These are phyloP conservation scores for Caenorhabditis latens DNA, from an alignment of 1,140 invertebrate species.

Conservation along the genomic window DNA sequence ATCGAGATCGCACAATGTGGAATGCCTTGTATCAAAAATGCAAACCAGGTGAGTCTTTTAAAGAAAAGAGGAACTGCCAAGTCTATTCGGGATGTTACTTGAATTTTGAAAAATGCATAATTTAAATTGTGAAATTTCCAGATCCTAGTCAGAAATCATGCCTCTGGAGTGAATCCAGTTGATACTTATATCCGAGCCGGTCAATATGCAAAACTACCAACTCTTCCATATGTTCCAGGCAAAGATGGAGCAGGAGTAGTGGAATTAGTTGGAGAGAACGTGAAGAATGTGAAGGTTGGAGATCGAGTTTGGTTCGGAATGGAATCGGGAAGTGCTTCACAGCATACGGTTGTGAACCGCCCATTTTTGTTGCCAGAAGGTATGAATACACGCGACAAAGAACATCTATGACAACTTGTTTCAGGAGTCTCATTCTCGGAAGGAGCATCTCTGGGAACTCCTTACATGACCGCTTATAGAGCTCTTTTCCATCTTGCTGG, in stretches of 20 bases:
- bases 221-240: slow-evolving; percentile 81
- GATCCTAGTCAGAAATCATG: slow-evolving; percentile 80
- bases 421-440: slow-evolving; percentile 79
- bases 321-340: slow-evolving; percentile 80
- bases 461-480: slow-evolving; percentile 80
- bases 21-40: not conserved
- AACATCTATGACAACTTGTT: not conserved
- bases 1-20: slow-evolving; percentile 34
- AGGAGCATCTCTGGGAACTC: slow-evolving; percentile 81
- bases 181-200: slow-evolving; percentile 82
- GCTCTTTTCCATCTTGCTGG: slow-evolving; percentile 69
- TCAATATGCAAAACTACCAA: slow-evolving; percentile 78
- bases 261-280: slow-evolving; percentile 75
- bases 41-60: not conserved
- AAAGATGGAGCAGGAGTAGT: slow-evolving; percentile 81
- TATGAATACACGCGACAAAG: not conserved
- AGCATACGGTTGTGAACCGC: slow-evolving; percentile 78
- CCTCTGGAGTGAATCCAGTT: slow-evolving; percentile 82
- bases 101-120: not conserved
- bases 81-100: too few relatives aligned
- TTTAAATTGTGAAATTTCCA: slow-evolving; percentile 68
- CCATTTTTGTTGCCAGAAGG: slow-evolving; percentile 78
- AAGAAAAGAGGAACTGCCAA: too few relatives aligned
- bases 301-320: slow-evolving; percentile 78
- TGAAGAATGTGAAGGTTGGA: slow-evolving; percentile 61